Base-by-base conservation (phyloP, 1,140 invertebrate species). In the Oedothorax gibbosus region DNA sequence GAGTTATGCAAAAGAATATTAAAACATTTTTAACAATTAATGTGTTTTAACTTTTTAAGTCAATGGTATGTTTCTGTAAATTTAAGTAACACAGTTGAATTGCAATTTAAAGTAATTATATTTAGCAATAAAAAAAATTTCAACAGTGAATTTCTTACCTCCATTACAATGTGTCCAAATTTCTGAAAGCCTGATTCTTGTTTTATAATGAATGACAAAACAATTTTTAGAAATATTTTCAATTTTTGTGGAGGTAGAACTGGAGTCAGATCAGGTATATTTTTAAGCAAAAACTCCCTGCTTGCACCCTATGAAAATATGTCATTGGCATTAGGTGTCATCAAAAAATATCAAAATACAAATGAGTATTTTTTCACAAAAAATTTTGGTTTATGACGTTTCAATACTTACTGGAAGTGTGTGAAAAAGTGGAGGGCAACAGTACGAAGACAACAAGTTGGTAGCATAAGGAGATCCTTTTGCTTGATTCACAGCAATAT, bases 371-470 rank as follows among this genome's bases (percentile, higher is more conserved):
- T 21, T n/a, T 60, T 14, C n/a, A 60, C 9, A 60, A 57, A 57
- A 57, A 60, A 6, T 35, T 35, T 35, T 35, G 35, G 35, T 35
- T 1, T 35, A 35, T 35, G 35, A 35, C 1, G 57, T 12, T 12
- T 68, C 15, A 62, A 49, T 75, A 54, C 81, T 51, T 84, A 84
- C 81, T 18, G 57, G 71, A 14, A 84, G 57, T n/a, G 71, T 54
- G 18, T 84, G 81, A 75, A 76, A 65, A 12, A 84, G 53, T 75
- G 81, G 81, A 56, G 81, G 81, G 12, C 56, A 65, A 50, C 71
- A 84, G 21, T 84, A 84, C 0, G 71, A 84, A 12, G 71, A 62
- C 14, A 84, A n/a, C n/a, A 84, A 21, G 76, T 76, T 84, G 9
- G 20, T n/a, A 49, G 81, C 81, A 84, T 76, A 62, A 11, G 71